Base-by-base conservation (phyloP, 2,797 vertebrate genomes). In the Myoxocephalus aenaeus region DNA sequence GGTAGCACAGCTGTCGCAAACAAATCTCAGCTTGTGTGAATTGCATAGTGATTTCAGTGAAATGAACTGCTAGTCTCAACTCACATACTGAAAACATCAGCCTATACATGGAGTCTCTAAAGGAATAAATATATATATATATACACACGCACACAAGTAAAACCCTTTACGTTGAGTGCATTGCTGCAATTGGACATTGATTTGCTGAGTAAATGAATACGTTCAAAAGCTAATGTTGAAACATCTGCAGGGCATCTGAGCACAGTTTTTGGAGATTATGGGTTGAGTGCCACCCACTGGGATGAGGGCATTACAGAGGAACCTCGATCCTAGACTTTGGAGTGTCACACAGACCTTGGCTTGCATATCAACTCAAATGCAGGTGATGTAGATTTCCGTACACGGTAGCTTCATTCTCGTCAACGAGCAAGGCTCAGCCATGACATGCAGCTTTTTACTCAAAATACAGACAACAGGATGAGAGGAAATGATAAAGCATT, bases 271-370 rank as follows among this genome's bases (percentile, higher is more conserved):
- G 17, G 73, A 82, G 29, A 54, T 65, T 15, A 48, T 10, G 34
- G 51, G 67, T 20, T 29, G 58, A 76, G 68, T 32, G n/a, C 36
- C 25, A 74, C 65, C 57, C 4, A 54, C 73, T 67, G 50, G 62
- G 40, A 75, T 67, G 29, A 17, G 5, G 57, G 10, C 40, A 69
- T 53, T 70, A 69, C 62, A 81, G 50, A 65, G 42, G 9, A 73
- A 58, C 65, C 56, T 77, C 25, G 50, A 75, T 65, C 61, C 7
- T 2, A 11, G 18, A 32, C 44, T 29, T 4, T 29, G 4, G 2
- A 4, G 66, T 75, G 58, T 74, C 57, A 44, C 29, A 38, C n/a
- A 63, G 69, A 88, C 78, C 81, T 86, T 83, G 76, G 44, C 59
- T 63, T 71, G 61, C 68, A 46, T 42, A 70, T 20, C 38, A 82